Evolutionary conservation across 2,113 vertebrate genomes (phyloP), one percentile per base, ranked within the genome.

Genomic region (Vulpes lagopus): DNA sequence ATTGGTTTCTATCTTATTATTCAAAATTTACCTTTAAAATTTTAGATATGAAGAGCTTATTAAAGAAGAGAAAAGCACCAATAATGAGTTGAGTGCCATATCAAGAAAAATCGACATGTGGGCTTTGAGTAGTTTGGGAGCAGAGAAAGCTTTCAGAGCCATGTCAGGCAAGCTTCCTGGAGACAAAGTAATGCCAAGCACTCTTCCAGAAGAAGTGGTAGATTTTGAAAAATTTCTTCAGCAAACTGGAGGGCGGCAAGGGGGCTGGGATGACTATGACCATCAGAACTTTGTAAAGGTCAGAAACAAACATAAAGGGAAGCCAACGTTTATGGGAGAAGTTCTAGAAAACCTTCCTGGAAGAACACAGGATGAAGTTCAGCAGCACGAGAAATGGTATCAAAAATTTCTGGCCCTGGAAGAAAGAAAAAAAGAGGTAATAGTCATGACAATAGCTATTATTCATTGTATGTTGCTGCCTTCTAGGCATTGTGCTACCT

Each of bases 191-290:
- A 86, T 86, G 5, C 67, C 98, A 93, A 97, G 96, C 87, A 96
- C 98, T 78, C 98, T 99, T 85, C 99, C 99, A 19, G 35, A 98
- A 73, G 99, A 99, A 97, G 99, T 99, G 80, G 96, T 98, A 79
- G 99, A 99, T 6, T 98, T 99, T 97, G 99, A 99, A 98, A 98
- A 82, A 64, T 99, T 99, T 95, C 98, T 99, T 83, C 99, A 99
- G 97, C 99, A 93, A 97, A 99, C 99, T 11, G 99, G 99, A 95
- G 99, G 99, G 3, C 49, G 93, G 53, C 98, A 98, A 83, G 99
- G 99, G 38, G 99, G 99, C 94, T 99, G 99, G 99, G 99, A 99
- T 98, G 99, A 99, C 67, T 99, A 98, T 74, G 99, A 99, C 97
- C 99, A 99, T 96, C 99, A 99, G 93, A 97, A 97, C 95, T 99